Evolutionary conservation across 2,888 invertebrate species (phyloP), one percentile per base, ranked within the genome.

Genomic region (Synanthedon andrenaeformis): DNA sequence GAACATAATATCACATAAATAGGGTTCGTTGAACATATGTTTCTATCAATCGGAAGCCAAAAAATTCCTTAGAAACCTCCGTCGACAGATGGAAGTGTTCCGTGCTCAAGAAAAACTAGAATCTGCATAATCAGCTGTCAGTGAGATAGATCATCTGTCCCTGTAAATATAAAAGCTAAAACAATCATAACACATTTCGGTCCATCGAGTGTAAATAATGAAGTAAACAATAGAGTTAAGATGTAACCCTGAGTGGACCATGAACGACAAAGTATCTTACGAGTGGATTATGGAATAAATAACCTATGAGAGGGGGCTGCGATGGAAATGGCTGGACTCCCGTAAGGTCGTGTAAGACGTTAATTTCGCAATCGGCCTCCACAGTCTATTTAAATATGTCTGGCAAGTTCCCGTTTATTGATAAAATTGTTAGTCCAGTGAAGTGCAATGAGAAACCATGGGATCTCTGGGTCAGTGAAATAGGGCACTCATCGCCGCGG

Each of bases 51-150:
- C 62, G 65, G 66, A 61, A 67, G 66, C 59, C 59, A 56, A 70
- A 61, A 70, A 79, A 70, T 65, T 66, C 65, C 72, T 69, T 74
- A 62, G 72, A 74, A 77, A 76, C 70, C 66, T 71, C 70, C 71
- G 67, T 71, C 72, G 73, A 74, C 81, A 74, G 70, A 83, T 85
- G 81, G 78, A 85, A 81, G 82, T 82, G 81, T 74, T 78, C 74
- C 79, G 82, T 81, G 79, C 74, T 77, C 72, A 70, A 82, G 83
- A 82, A 87, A 86, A 87, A 84, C 86, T 82, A 80, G 85, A 83
- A 82, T 88, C 86, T 85, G 84, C 88, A 87, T 88, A 88, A 88
- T 88, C 88, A 88, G 88, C 87, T 88, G 88, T 88, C 88, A 88
- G 80, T 84, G 84, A 88, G 79, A 81, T 76, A 83, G 82, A 88